Conservation (phyloP, 2,113 vertebrate species). For the Axis porcinus region DNA sequence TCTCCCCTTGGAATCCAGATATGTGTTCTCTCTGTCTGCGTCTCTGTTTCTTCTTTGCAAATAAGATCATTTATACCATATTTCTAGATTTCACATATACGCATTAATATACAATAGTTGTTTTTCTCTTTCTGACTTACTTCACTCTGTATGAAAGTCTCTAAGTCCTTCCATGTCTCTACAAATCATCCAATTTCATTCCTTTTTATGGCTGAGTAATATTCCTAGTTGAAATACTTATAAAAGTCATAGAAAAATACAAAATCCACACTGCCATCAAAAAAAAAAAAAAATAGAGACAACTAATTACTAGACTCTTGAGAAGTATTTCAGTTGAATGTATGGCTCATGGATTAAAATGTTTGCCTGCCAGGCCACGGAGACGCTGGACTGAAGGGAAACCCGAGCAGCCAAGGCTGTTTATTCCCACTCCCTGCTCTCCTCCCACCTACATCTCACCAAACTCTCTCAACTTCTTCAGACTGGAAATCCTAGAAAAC, state of each 20-base stretch:
- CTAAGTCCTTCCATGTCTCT: not conserved
- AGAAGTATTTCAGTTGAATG: slow-evolving; percentile 5
- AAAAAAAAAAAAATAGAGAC: not conserved
- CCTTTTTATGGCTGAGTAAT: not conserved
- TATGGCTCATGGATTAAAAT: not conserved
- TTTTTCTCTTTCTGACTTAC: not conserved
- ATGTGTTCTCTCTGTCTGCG: not conserved
- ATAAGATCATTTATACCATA: not conserved
- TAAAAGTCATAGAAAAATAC: not conserved
- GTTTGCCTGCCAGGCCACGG: not conserved
- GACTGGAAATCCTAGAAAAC: not conserved
- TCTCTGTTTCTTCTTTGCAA: not conserved
- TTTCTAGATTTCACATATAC: not conserved
- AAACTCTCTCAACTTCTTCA: not conserved
- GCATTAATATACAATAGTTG: not conserved
- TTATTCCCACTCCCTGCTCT: not conserved
- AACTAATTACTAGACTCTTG: not conserved
- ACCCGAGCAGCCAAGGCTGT: not conserved
- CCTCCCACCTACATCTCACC: not conserved
- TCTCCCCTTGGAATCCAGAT: not conserved
- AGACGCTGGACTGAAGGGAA: not conserved
- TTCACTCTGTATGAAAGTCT: not conserved
- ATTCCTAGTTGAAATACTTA: not conserved
- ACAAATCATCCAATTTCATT: not conserved
- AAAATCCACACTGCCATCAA: not conserved